Base-by-base conservation (phyloP, 2,888 invertebrate genomes). In the Mylabris sibirica region DNA sequence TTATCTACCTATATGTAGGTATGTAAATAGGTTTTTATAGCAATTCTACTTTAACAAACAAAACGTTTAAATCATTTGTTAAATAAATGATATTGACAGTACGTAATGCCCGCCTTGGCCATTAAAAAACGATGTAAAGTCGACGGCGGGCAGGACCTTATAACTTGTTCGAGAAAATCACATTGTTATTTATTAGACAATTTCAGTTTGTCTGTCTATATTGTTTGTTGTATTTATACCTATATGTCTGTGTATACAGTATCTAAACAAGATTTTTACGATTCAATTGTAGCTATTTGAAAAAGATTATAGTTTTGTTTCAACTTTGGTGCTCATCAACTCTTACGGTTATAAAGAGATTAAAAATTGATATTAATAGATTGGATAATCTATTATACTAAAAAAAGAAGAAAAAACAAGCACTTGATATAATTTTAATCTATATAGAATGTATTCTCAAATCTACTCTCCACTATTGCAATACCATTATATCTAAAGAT, bases 51-150 rank as follows among this genome's bases (percentile, higher is more conserved):
- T 44, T 5, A 62, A 41, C n/a, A 62, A 22, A 44, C 26, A 44
- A 11, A 35, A 60, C 44, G 38, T 63, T 68, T 84, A 84, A 84
- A 84, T 84, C 84, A 84, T 81, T 78, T 79, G 24, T 76, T 81
- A 83, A 83, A 84, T 84, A 85, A 85, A 85, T 84, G 84, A 80
- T 78, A 82, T 82, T 82, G 84, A 84, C 84, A 85, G 84, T 84
- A 83, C 80, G 22, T 57, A 57, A 57, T 57, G 24, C 57, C 17
- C 81, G 81, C 81, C 80, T 79, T 72, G 75, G 77, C 81, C 78
- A 81, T 83, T 82, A 82, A 82, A 82, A 72, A 57, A 61, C 61
- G 75, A 77, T 76, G 73, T 72, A 66, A 74, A 75, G 67, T 76
- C 80, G 80, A 77, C 78, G 80, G 68, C 76, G 80, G 80, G 77